Percentiles rank a stretch among this genome's conserved stretches.
Conservation (phyloP, 2,888 invertebrate genomes). For the Boloria selene region DNA sequence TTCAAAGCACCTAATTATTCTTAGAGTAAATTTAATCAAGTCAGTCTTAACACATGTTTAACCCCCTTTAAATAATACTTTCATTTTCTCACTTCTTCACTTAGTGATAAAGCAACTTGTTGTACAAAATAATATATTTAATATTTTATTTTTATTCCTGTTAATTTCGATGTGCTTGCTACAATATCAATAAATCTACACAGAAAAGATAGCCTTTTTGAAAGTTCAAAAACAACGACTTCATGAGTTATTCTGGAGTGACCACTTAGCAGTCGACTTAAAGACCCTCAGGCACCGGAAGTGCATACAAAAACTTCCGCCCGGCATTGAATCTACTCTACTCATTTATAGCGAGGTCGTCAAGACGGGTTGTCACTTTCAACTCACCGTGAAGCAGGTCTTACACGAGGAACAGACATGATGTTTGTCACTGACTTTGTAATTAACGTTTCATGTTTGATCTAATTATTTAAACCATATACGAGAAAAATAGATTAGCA, state of each 20-base stretch:
- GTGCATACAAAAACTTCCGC: conserved; percentile 46
- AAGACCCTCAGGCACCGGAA: conserved; percentile 51
- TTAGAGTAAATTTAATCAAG: too few relatives aligned
- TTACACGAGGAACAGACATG: conserved; percentile 51
- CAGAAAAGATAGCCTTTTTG: neutral
- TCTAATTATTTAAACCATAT: neutral
- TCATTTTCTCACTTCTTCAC: too few relatives aligned
- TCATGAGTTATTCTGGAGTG: neutral
- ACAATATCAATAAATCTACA: too few relatives aligned
- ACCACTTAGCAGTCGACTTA: conserved; percentile 17
- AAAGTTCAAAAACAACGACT: neutral
- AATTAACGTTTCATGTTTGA: conserved; percentile 4
- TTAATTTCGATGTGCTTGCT: too few relatives aligned
- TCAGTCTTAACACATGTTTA: too few relatives aligned
- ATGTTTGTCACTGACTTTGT: conserved; percentile 14
- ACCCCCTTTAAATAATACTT: too few relatives aligned
- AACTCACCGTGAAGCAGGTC: conserved; percentile 52
- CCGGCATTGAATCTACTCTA: conserved; percentile 58
- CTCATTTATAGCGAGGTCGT: conserved; percentile 58
- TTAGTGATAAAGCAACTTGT: too few relatives aligned
- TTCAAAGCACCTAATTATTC: too few relatives aligned
- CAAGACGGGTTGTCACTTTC: conserved; percentile 56
- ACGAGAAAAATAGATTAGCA: neutral
- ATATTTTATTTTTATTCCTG: too few relatives aligned
- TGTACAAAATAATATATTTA: too few relatives aligned